Percentiles rank a stretch among this genome's conserved stretches.
phyloP scores from a whole-genome alignment of 2,888 invertebrate genomes.

The Eupeodes luniger region DNA sequence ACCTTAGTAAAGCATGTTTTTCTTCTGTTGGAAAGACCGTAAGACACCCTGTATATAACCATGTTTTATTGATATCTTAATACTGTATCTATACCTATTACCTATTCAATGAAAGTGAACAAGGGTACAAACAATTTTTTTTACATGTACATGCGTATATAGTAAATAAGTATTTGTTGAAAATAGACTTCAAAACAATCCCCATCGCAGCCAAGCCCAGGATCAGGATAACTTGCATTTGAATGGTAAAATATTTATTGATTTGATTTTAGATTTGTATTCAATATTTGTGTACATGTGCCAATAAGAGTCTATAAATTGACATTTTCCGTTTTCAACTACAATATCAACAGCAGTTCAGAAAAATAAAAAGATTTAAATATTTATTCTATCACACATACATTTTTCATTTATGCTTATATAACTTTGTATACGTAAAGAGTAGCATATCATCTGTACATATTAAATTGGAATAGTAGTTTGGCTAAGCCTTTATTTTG shows the following conservation, averaged over 20 bases:
- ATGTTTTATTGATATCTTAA: background rate
- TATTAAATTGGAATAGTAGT: too few relatives aligned
- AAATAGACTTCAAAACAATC: background rate
- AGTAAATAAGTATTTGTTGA: constrained; percentile 5
- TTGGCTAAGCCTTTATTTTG: too few relatives aligned
- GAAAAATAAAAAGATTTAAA: too few relatives aligned
- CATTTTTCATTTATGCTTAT: too few relatives aligned
- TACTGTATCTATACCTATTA: background rate
- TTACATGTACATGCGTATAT: background rate
- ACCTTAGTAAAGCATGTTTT: too few relatives aligned
- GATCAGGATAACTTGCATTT: constrained; percentile 15
- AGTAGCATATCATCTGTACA: too few relatives aligned
- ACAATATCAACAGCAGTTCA: too few relatives aligned
- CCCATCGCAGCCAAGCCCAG: background rate
- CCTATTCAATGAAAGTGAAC: constrained; percentile 36
- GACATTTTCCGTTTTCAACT: background rate
- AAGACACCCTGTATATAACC: too few relatives aligned
- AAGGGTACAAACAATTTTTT: background rate
- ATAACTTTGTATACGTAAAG: too few relatives aligned
- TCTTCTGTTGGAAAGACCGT: too few relatives aligned
- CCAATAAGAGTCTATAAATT: constrained; percentile 11
- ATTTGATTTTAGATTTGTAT: constrained; percentile 4
- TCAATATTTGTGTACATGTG: constrained; percentile 30
- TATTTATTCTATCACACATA: too few relatives aligned
- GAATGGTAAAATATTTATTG: constrained; percentile 28